Base-by-base conservation (phyloP, 2,113 vertebrate genomes). In the Silurus asotus region DNA sequence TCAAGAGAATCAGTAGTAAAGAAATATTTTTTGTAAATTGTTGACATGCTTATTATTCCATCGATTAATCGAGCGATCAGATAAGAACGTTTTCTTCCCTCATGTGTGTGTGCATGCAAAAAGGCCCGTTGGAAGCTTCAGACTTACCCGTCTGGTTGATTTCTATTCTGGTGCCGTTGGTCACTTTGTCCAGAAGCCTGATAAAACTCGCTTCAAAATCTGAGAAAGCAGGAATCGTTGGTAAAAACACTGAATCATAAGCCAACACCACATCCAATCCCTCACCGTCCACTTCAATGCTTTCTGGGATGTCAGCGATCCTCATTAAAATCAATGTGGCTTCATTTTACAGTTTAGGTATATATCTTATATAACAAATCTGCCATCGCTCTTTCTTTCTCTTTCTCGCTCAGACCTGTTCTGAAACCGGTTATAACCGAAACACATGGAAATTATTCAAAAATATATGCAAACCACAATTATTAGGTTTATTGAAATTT, bases 201-300 rank as follows among this genome's bases (percentile, higher is more conserved):
- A 99, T 96, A 91, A 99, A 98, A 89, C 97, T 99, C 83, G 97
- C 97, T 93, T 99, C 98, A 92, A 98, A 99, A 95, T 99, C 98
- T 99, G 89, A 83, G 62, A 58, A 82, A 15, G n/a, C 4, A 78
- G 2, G 28, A 82, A 55, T 8, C 28, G 0, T 65, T 67, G 67
- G 2, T 77, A 19, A 65, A 65, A 8, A 51, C 13, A n/a, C 1
- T 49, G 11, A 49, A 51, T 13, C 8, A 11, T 75, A 49, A 51
- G 11, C 37, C 1, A 37, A 37, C 37, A 37, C 37, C 37, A 37
- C 37, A 37, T 37, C 37, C 37, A 37, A 37, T 37, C 37, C 37
- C 37, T 37, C 2, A 37, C 37, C 37, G 37, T 37, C 37, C 37
- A 37, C 37, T 37, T 4, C 69, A 0, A 5, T 49, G 17, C 8